Evolutionary conservation across 64 coral and sea anemone species (phyloP).

Genomic region (Actinia tenebrosa): DNA sequence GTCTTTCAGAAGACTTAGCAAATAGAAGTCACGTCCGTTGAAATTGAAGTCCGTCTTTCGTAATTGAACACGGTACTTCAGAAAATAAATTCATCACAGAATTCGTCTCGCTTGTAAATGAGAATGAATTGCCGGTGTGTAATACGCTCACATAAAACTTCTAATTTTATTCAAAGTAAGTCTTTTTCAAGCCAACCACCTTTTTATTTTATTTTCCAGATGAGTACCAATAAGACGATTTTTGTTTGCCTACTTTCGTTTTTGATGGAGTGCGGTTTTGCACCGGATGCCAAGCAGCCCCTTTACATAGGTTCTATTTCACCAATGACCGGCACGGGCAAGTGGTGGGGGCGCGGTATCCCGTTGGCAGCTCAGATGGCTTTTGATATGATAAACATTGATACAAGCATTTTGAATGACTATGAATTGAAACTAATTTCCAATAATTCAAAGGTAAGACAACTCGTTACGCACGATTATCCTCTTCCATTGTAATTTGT

Average conservation of each 20-base stretch:
- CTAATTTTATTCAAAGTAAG: too few relatives aligned
- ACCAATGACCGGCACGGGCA: conserved; percentile 37
- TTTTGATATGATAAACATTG: conserved; percentile 72
- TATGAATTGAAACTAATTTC: conserved; percentile 40
- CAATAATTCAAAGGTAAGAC: conserved; percentile 52
- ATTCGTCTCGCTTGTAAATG: too few relatives aligned
- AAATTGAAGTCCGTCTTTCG: too few relatives aligned
- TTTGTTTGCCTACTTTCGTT: not conserved
- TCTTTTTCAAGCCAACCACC: not conserved
- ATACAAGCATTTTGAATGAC: conserved; percentile 26
- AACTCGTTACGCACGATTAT: not conserved
- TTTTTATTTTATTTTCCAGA: not conserved
- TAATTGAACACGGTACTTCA: too few relatives aligned
- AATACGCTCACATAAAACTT: too few relatives aligned
- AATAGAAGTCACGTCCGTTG: too few relatives aligned
- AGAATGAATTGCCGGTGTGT: too few relatives aligned
- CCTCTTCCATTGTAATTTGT: not conserved
- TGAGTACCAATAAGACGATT: not conserved
- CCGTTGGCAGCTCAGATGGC: conserved; percentile 74
- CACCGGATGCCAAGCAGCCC: conserved; percentile 16
- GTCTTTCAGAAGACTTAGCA: too few relatives aligned
- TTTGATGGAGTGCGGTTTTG: not conserved
- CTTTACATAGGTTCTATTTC: conserved; percentile 72
- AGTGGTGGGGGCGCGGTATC: conserved; percentile 77
- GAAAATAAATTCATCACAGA: too few relatives aligned